A percentile compares a stretch with the other conserved stretches of the same genome.
Evolutionary conservation across 2,797 vertebrate genomes (phyloP).

Genomic region (Platyrinchus mystaceus): DNA sequence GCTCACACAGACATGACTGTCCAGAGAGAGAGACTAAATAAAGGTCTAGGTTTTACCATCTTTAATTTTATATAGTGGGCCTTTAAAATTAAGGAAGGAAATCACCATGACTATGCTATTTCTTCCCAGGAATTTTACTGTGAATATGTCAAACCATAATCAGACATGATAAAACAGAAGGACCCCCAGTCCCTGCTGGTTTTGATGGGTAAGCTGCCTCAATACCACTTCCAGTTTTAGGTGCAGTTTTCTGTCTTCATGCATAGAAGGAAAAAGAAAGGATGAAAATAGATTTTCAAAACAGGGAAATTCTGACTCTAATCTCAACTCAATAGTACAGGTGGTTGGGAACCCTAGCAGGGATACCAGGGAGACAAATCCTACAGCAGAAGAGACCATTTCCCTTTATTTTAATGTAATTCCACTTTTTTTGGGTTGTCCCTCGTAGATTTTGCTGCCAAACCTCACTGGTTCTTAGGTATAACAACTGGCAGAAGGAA

Average conservation of each 20-base stretch:
- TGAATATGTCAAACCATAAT: background rate
- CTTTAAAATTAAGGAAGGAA: slow-evolving; percentile 5
- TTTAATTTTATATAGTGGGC: background rate
- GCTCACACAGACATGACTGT: background rate
- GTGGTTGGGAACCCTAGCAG: background rate
- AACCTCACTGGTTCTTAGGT: background rate
- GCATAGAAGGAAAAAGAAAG: background rate
- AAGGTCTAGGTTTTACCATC: background rate
- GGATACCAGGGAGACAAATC: background rate
- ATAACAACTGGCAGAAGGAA: background rate
- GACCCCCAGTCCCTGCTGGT: background rate
- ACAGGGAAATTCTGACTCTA: background rate
- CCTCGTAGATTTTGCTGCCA: background rate
- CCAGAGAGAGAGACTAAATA: slow-evolving; percentile 38
- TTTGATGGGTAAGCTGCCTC: background rate
- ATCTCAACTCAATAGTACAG: background rate
- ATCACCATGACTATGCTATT: background rate
- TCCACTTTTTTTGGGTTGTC: background rate
- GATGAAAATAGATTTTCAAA: background rate
- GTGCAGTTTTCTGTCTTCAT: background rate
- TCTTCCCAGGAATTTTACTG: background rate
- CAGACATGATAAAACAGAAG: background rate
- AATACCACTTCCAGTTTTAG: background rate
- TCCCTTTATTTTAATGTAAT: background rate
- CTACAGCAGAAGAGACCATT: background rate